Evolutionary conservation across 2,888 invertebrate species (phyloP).

Genomic region (Polydrusus tereticollis): DNA sequence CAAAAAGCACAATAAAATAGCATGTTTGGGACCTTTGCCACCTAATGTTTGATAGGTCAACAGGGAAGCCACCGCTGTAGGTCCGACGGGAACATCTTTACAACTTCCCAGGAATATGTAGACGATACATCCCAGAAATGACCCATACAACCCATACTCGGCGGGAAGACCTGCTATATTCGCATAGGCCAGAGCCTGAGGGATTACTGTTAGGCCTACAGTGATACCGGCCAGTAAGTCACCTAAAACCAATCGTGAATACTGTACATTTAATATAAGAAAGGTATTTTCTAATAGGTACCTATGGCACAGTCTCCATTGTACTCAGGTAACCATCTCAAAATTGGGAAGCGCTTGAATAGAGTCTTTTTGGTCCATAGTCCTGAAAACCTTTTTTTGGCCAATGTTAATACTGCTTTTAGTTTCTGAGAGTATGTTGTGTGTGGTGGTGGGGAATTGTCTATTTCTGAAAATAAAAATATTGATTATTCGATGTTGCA

Average conservation of each 20-base stretch:
- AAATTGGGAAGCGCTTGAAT: constrained; percentile 80
- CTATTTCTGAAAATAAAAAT: constrained; percentile 38
- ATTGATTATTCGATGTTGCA: too few species aligned
- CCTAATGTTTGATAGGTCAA: constrained; percentile 84
- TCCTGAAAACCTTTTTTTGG: constrained; percentile 66
- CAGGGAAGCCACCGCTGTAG: constrained; percentile 91
- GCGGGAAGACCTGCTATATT: constrained; percentile 76
- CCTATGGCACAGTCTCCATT: constrained; percentile 81
- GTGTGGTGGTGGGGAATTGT: constrained; percentile 8
- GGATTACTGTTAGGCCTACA: constrained; percentile 93
- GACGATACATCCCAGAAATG: constrained; percentile 90
- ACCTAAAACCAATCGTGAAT: constrained; percentile 76
- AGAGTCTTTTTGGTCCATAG: constrained; percentile 79
- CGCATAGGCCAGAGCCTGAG: constrained; percentile 85
- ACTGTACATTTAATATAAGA: too few species aligned
- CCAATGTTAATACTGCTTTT: constrained; percentile 61
- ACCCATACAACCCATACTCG: constrained; percentile 91
- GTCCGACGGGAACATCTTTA: constrained; percentile 93
- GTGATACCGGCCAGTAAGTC: constrained; percentile 89
- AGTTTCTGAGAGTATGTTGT: constrained; percentile 50
- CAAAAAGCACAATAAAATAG: constrained; percentile 82
- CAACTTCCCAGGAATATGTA: constrained; percentile 93
- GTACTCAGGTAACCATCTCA: constrained; percentile 85
- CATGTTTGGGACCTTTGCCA: constrained; percentile 76
- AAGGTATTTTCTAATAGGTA: constrained; percentile 72